A percentile compares a stretch with the other conserved stretches of the same genome.
Conservation (phyloP, 1,140 invertebrate species). For the Pteromalus puparum region DNA sequence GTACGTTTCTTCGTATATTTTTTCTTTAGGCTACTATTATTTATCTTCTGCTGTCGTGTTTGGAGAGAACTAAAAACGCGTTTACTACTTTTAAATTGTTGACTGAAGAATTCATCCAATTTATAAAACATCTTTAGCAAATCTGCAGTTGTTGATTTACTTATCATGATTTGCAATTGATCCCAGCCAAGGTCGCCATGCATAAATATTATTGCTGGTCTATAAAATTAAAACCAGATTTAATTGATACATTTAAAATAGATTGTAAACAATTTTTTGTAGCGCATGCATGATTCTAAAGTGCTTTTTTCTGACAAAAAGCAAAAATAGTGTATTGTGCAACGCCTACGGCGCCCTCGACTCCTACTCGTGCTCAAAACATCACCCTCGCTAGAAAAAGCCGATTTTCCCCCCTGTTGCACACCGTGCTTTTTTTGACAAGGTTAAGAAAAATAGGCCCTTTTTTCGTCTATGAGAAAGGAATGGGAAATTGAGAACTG, state of each 20-base stretch:
- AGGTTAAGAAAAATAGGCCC: too few relatives aligned
- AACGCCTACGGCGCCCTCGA: too few relatives aligned
- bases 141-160: conserved; percentile 96
- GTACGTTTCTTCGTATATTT: conserved; percentile 70
- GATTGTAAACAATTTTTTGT: too few relatives aligned
- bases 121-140: conserved; percentile 97
- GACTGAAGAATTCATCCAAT: conserved; percentile 96
- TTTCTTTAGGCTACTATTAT: conserved; percentile 75
- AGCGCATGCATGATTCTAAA: too few relatives aligned
- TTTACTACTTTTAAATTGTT: conserved; percentile 95
- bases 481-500: too few relatives aligned
- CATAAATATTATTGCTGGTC: conserved; percentile 93
- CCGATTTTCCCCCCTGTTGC: too few relatives aligned
- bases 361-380: too few relatives aligned
- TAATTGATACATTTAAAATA: conserved; percentile 13
- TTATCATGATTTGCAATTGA: conserved; percentile 96
- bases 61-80: conserved; percentile 90
- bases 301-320: too few relatives aligned
- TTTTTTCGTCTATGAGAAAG: too few relatives aligned
- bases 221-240: conserved; percentile 63
- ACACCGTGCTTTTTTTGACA: too few relatives aligned
- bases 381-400: too few relatives aligned
- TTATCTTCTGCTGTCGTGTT: conserved; percentile 73
- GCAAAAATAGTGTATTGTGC: too few relatives aligned
- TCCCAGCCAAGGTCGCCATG: conserved; percentile 96